Evolutionary conservation across 2,888 invertebrate genomes (phyloP), one percentile per base, ranked within the genome.

Genomic region (Hylaea fasciaria): DNA sequence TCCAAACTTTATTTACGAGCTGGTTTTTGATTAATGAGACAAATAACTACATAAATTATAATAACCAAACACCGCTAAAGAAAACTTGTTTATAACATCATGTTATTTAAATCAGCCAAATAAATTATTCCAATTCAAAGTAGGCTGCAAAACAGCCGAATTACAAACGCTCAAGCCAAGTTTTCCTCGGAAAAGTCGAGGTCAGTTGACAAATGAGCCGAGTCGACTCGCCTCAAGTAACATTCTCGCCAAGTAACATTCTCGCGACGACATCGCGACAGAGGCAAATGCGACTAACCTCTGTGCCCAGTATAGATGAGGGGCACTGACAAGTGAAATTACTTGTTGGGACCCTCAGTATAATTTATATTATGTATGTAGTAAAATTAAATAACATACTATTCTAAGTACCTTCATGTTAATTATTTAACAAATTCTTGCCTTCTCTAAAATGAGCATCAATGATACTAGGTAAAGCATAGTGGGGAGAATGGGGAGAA

Each of bases 181-280:
- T 70, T 68, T 69, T 65, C 66, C 64, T 57, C 57, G 53, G 44
- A 61, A 58, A 62, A 63, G 49, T 55, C 48, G 49, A 65, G 66
- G 63, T 51, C 52, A 57, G 47, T 50, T 69, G 71, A 72, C 67
- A 70, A 73, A 76, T 73, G 71, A 68, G 59, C 57, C 57, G 58
- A 65, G 68, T 71, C n/a, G n/a, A n/a, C n/a, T n/a, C n/a, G n/a
- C n/a, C n/a, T n/a, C 67, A 60, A 68, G 69, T 75, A 60, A 55
- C 64, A 62, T 64, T 62, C 64, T 37, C 17, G 44, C 43, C 67
- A 60, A 68, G 69, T 75, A 60, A 55, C 64, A 62, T 64, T 62
- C 64, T 37, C 17, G 44, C 43, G 51, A 39, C 45, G 22, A 22
- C 22, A 22, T 22, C 22, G 22, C 22, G 61, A 63, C 65, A 62